A percentile compares a stretch with the other conserved stretches of the same genome.
Conservation (phyloP, 2,888 invertebrate species). For the Megamerina dolium region DNA sequence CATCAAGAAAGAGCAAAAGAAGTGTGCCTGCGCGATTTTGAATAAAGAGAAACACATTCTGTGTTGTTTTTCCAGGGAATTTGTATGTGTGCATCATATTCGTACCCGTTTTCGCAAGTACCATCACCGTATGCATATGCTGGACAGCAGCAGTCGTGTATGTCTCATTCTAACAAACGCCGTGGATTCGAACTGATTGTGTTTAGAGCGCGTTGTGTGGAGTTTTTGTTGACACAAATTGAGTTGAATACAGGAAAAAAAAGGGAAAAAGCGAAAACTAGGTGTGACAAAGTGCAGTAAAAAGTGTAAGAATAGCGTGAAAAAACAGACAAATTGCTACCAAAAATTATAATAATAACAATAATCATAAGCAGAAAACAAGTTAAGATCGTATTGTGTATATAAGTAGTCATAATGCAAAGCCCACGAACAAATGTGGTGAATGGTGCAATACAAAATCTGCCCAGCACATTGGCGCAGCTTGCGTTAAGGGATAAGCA, state of each 20-base stretch:
- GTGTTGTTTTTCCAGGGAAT: no score
- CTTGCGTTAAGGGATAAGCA: conserved; percentile 41
- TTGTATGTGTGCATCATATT: no score
- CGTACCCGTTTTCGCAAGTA: no score
- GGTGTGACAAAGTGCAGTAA: conserved; percentile 25
- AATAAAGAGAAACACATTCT: no score
- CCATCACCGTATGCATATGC: no score
- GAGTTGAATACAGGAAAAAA: conserved; percentile 17
- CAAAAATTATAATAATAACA: neutral
- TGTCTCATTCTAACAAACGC: conserved; percentile 31
- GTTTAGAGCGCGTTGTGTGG: conserved; percentile 11
- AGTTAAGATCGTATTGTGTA: no score
- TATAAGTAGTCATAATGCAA: no score
- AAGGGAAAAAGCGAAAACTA: conserved; percentile 23
- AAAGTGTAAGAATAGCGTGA: conserved; percentile 10
- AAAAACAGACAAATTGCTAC: neutral
- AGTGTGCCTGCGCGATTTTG: no score
- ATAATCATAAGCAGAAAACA: neutral
- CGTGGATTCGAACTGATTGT: conserved; percentile 17
- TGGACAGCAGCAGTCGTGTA: conserved; percentile 24
- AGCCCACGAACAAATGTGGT: conserved; percentile 40
- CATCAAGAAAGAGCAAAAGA: no score
- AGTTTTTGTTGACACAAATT: conserved; percentile 29
- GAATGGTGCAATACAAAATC: conserved; percentile 26
- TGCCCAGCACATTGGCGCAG: conserved; percentile 34